Evolutionary conservation across 2,113 vertebrate genomes (phyloP).

Genomic region (Spheniscus mendiculus): DNA sequence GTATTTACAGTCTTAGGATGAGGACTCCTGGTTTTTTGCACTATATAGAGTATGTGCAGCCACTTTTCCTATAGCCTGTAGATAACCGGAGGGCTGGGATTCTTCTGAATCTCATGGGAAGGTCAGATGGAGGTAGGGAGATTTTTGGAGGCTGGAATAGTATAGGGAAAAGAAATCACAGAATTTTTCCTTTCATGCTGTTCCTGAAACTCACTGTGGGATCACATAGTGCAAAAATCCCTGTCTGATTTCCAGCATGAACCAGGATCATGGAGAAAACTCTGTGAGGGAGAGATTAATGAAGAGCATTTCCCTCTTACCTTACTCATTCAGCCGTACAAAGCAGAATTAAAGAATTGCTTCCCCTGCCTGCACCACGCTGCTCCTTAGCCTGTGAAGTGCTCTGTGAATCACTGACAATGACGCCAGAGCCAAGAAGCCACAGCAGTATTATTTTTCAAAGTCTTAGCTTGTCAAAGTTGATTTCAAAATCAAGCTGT

Average conservation of each 20-base stretch:
- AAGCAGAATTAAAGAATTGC: slow-evolving; percentile 2
- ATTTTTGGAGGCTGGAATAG: neutral
- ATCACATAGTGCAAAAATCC: neutral
- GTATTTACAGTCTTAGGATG: neutral
- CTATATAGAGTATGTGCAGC: neutral
- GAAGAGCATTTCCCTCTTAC: neutral
- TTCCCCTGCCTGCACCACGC: neutral
- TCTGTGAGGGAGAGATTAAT: neutral
- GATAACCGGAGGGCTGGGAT: neutral
- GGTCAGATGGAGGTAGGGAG: neutral
- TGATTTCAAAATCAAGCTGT: slow-evolving; percentile 22
- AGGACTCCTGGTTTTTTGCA: neutral
- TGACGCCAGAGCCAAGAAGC: neutral
- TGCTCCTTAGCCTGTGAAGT: neutral
- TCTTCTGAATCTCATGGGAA: neutral
- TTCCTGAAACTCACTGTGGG: neutral
- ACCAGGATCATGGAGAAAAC: neutral
- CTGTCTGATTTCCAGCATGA: neutral
- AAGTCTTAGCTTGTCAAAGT: slow-evolving; percentile 4
- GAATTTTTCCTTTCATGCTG: neutral
- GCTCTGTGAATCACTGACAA: neutral
- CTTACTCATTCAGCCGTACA: neutral
- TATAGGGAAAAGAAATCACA: neutral
- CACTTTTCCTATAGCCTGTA: neutral
- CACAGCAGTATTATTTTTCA: neutral